Conservation (phyloP, 1,140 invertebrate genomes). For the Dinoponera quadriceps region DNA sequence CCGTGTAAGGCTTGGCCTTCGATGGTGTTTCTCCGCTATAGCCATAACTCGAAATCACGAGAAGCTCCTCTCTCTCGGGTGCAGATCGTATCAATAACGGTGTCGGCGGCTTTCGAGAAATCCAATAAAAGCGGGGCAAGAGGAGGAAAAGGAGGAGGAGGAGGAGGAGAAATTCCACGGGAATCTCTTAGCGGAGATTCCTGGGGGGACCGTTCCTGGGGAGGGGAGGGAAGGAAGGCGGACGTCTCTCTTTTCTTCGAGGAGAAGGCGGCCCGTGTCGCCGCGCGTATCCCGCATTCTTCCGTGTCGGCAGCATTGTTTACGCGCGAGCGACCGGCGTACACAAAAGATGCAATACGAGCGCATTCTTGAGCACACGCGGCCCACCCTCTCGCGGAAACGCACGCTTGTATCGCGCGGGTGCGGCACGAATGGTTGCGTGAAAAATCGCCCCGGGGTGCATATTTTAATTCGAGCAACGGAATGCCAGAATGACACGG, state of each 20-base stretch:
- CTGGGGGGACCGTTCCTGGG: constrained; percentile 4
- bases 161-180: neutral
- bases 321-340: constrained; percentile 39
- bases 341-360: constrained; percentile 66
- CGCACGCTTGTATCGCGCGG: neutral
- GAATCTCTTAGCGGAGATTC: constrained; percentile 40
- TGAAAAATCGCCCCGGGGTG: constrained; percentile 60
- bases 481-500: constrained; percentile 25
- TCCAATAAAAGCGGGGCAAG: constrained; percentile 33
- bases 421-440: neutral
- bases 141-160: neutral
- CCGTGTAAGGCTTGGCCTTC: neutral
- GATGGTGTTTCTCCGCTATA: neutral
- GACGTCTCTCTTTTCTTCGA: constrained; percentile 34
- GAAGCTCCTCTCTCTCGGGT: neutral
- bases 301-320: constrained; percentile 53
- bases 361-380: constrained; percentile 47
- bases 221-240: too few species aligned
- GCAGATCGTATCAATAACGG: constrained; percentile 28
- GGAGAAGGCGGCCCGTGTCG: constrained; percentile 4
- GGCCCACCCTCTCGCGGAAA: neutral
- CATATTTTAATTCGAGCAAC: constrained; percentile 60
- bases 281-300: constrained; percentile 33
- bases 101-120: constrained; percentile 7
- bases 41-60: constrained; percentile 3